Base-by-base conservation (phyloP, 1,140 invertebrate species). In the Neotoxoptera formosana region DNA sequence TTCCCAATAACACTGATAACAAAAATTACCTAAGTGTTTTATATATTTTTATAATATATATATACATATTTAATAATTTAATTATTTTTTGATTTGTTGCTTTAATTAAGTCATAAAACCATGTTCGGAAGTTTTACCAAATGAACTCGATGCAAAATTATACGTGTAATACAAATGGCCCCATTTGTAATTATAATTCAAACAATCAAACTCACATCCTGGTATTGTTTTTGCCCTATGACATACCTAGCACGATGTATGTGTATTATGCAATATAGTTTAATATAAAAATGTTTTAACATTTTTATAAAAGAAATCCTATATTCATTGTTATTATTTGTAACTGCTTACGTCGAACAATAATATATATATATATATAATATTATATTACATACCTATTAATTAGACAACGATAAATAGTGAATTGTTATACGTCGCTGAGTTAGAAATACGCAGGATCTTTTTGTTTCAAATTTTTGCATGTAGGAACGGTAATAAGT, bases 221-320 rank as follows among this genome's bases (percentile, higher is more conserved):
- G 91, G 91, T 93, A 93, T 93, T 93, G 91, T 93, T 81, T 93
- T 93, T 93, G 91, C 91, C 91, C 91, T 93, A 93, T 93, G 91
- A 93, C 91, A 93, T 84, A 83, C 9, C 36, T 11, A 8, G 21
- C 23, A 60, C 4, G 14, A 60, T 51, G 14, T 90, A 3, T 51
- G 14, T 90, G 3, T n/a, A 45, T 90, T 45, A 45, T 56, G 25
- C 47, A n/a, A 53, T 56, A 36, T 23, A n/a, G 21, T 51, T 88
- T 34, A 86, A 86, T 30, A 86, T 48, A 87, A n/a, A 48, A 48
- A 47, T 23, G 34, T 47, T 23, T 51, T 20, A 25, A 47, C 14
- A 2, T 86, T n/a, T 86, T 45, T 14, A 47, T 47, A 30, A 47
- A 86, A 84, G 11, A 84, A 86, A 84, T 53, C 23, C 9, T 84